These are phyloP conservation scores for Clistopyga incitator DNA, from an alignment of 2,888 invertebrate species.

Conservation along the genomic window DNA sequence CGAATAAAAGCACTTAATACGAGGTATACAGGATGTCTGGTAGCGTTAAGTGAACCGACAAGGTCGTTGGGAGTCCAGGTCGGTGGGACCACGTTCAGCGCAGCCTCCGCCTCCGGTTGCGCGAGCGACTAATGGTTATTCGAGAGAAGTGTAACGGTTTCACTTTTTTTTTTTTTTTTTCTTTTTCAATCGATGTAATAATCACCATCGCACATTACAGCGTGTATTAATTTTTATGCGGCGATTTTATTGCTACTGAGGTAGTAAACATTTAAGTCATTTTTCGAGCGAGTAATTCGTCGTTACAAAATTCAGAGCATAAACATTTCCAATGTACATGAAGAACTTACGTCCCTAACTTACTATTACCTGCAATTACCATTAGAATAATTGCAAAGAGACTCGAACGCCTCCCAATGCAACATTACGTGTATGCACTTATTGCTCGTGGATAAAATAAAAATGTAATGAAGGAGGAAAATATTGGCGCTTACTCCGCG, in stretches of 20 bases:
- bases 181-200: slow-evolving; percentile 16
- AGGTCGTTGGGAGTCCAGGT: slow-evolving; percentile 57
- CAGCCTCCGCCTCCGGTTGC: slow-evolving; percentile 31
- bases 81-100: slow-evolving; percentile 15
- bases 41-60: slow-evolving; percentile 58
- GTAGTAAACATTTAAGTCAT: slow-evolving; percentile 52
- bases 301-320: neutral
- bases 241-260: slow-evolving; percentile 53
- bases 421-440: neutral
- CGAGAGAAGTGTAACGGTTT: slow-evolving; percentile 44
- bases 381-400: no score
- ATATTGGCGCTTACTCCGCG: no score
- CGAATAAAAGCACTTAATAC: slow-evolving; percentile 64
- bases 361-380: neutral
- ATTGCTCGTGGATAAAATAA: no score
- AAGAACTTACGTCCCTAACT: slow-evolving; percentile 9
- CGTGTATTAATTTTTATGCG: slow-evolving; percentile 6
- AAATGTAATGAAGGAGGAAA: no score
- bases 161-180: slow-evolving; percentile 45
- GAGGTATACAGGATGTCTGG: slow-evolving; percentile 60
- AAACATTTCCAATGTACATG: neutral
- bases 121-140: slow-evolving; percentile 23
- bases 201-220: slow-evolving; percentile 11
- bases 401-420: neutral
- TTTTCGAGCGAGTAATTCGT: slow-evolving; percentile 15